phyloP scores from a whole-genome alignment of 2,797 vertebrate genomes.

The Siniperca undulata region DNA sequence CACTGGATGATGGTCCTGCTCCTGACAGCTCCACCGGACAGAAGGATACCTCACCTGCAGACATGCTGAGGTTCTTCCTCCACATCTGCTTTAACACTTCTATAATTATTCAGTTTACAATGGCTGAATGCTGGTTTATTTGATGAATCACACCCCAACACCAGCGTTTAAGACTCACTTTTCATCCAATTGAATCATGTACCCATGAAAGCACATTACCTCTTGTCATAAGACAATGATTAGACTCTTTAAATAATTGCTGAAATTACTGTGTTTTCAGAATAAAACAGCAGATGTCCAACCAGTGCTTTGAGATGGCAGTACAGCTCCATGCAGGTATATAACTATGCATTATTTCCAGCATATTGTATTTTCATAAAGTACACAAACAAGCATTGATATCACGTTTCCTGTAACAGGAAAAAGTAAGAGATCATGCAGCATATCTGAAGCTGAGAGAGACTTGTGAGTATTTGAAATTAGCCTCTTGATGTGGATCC shows the following conservation, averaged over 20 bases:
- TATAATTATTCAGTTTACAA: not conserved
- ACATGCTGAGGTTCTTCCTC: conserved; percentile 77
- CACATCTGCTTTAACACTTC: not conserved
- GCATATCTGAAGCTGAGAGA: conserved; percentile 74
- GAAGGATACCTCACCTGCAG: conserved; percentile 50
- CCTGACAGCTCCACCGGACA: conserved; percentile 32
- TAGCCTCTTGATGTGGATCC: not conserved
- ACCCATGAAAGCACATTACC: not conserved
- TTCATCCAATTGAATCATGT: not conserved
- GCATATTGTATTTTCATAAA: not conserved
- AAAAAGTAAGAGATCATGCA: conserved; percentile 74
- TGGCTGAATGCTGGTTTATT: not conserved
- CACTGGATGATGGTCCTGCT: conserved; percentile 29
- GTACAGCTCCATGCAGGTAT: conserved; percentile 82
- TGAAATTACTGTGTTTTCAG: conserved; percentile 61
- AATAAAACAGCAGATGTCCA: conserved; percentile 85
- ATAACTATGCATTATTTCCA: not conserved
- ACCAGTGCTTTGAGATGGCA: conserved; percentile 87
- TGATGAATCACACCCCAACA: not conserved
- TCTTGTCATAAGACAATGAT: not conserved
- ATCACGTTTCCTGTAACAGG: conserved; percentile 60
- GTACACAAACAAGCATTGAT: conserved; percentile 1
- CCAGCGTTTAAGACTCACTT: not conserved
- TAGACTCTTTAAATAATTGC: not conserved
- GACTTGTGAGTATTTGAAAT: conserved; percentile 77